A percentile compares a stretch with the other conserved stretches of the same genome.
Evolutionary conservation across 2,888 invertebrate genomes (phyloP).

Genomic region (Drosophila testacea): DNA sequence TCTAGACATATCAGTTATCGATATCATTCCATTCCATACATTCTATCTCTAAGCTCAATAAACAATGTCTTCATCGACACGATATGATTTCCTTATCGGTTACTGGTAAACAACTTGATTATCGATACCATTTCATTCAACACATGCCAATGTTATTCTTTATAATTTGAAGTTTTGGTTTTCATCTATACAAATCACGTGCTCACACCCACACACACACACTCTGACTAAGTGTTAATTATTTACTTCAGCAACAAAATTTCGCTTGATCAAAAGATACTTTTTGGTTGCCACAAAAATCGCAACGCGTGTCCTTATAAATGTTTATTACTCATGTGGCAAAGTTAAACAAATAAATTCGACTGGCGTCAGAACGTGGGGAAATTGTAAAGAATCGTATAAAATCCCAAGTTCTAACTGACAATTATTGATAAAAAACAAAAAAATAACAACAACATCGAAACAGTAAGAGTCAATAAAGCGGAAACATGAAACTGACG

Average conservation of each 20-base stretch:
- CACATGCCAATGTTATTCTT: neutral
- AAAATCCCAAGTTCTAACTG: slow-evolving; percentile 35
- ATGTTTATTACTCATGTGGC: slow-evolving; percentile 61
- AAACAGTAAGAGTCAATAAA: slow-evolving; percentile 8
- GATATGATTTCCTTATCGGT: neutral
- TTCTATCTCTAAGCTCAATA: neutral
- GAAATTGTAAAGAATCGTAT: slow-evolving; percentile 3
- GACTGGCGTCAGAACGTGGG: slow-evolving; percentile 43
- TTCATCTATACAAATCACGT: slow-evolving; percentile 25
- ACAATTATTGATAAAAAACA: slow-evolving; percentile 61
- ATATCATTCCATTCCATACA: neutral
- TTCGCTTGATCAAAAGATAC: slow-evolving; percentile 16
- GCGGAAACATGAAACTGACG: slow-evolving; percentile 60
- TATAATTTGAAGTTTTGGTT: neutral
- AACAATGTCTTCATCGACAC: neutral
- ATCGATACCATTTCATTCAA: neutral
- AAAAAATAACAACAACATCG: slow-evolving; percentile 12
- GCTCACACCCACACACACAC: slow-evolving; percentile 9
- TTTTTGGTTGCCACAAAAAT: slow-evolving; percentile 15
- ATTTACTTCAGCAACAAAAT: slow-evolving; percentile 14
- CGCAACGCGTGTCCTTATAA: slow-evolving; percentile 39
- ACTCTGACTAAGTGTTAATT: slow-evolving; percentile 29
- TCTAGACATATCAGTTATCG: neutral
- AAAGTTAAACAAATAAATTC: slow-evolving; percentile 45
- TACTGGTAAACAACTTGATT: neutral